Evolutionary conservation across 1,140 invertebrate genomes (phyloP).

Genomic region (Phenacoccus solenopsis): DNA sequence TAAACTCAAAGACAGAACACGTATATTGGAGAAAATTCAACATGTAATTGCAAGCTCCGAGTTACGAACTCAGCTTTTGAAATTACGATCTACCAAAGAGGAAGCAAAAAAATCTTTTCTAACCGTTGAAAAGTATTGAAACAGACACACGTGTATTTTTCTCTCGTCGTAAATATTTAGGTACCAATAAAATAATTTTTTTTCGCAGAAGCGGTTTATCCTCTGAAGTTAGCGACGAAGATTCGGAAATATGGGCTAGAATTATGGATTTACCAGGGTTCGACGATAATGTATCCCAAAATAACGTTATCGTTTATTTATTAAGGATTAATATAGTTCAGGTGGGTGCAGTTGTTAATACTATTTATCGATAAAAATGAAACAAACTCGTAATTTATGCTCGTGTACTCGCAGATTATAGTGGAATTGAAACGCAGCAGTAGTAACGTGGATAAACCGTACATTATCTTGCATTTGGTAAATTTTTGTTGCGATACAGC

Average conservation of each 20-base stretch:
- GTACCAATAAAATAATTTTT: neutral
- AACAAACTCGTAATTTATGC: neutral
- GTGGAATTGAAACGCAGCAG: constrained; percentile 45
- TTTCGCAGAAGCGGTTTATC: constrained; percentile 41
- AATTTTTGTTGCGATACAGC: constrained; percentile 59
- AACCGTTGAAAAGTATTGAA: constrained; percentile 17
- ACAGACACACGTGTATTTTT: neutral
- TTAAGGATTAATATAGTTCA: constrained; percentile 60
- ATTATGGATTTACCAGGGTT: constrained; percentile 65
- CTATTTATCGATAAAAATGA: neutral
- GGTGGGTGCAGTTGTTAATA: constrained; percentile 30
- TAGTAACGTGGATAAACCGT: constrained; percentile 53
- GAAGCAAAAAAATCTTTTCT: constrained; percentile 21
- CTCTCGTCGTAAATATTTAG: neutral
- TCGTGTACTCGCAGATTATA: constrained; percentile 31
- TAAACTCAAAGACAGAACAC: neutral
- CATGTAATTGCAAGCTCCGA: neutral
- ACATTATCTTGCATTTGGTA: constrained; percentile 57
- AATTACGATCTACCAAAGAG: neutral
- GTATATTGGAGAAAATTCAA: neutral
- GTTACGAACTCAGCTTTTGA: neutral
- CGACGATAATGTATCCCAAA: constrained; percentile 68
- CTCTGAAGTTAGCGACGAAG: constrained; percentile 59
- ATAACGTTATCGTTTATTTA: constrained; percentile 56
- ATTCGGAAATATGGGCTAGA: constrained; percentile 57